Base-by-base conservation (phyloP, 2,888 invertebrate genomes). In the Polylopha cassiicola region DNA sequence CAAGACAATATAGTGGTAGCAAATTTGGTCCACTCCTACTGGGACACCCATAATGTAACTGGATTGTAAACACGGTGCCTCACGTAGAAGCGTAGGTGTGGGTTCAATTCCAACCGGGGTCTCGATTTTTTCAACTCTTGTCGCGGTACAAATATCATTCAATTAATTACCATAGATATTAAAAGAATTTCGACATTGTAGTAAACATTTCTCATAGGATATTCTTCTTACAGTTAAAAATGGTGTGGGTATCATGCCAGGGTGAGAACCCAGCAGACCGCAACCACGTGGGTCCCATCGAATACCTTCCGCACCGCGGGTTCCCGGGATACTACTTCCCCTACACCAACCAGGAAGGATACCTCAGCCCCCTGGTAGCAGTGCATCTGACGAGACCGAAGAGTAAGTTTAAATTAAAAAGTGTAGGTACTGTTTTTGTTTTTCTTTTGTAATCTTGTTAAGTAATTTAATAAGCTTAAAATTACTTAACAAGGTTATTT, bases 181-280 rank as follows among this genome's bases (percentile, higher is more conserved):
- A n/a, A n/a, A n/a, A n/a, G n/a, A n/a, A n/a, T n/a, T n/a, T n/a
- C n/a, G n/a, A n/a, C n/a, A n/a, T n/a, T 23, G 14, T 33, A 9
- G 27, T 9, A 10, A 3, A 22, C 22, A 4, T 33, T 22, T 30
- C 32, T 21, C 30, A 34, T 37, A 30, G 21, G 43, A 1, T 43
- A 10, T 10, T 10, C 9, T 50, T 58, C 39, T 75, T 79, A 11
- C 65, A 94, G 90, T 75, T 93, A 47, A 91, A 94, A 64, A 94
- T 94, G 58, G 89, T 98, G 51, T 97, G 97, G 92, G 90, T 98
- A 7, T 93, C 95, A 3, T 99, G 98, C 71, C 92, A 94, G 59
- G 98, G 98, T 28, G 97, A 97, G 87, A 95, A 94, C 75, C 93
- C 96, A 0, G 93, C 94, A 0, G 98, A 98, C 79, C 87, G 92